Evolutionary conservation across 2,113 vertebrate genomes (phyloP).

Genomic region (Chionomys nivalis): DNA sequence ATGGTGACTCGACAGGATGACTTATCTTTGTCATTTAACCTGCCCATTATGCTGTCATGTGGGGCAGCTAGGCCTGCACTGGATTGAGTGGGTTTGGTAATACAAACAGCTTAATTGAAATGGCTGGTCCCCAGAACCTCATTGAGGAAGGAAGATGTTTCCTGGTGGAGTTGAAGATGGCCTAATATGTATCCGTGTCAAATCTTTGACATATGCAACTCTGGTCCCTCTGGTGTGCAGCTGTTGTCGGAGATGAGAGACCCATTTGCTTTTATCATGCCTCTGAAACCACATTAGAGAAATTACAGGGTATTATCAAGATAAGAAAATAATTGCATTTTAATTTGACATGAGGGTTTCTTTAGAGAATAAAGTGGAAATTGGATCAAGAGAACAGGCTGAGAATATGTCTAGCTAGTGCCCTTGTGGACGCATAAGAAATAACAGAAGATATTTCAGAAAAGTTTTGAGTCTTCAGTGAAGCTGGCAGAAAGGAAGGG

Average conservation of each 20-base stretch:
- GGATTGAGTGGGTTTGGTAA: slow-evolving; percentile 55
- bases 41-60: background rate
- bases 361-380: slow-evolving; percentile 73
- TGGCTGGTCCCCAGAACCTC: slow-evolving; percentile 72
- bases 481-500: background rate
- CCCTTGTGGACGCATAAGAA: slow-evolving; percentile 28
- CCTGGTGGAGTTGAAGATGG: slow-evolving; percentile 68
- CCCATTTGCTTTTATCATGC: slow-evolving; percentile 73
- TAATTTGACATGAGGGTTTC: slow-evolving; percentile 78
- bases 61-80: slow-evolving; percentile 41
- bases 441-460: background rate
- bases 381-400: slow-evolving; percentile 49
- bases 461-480: background rate
- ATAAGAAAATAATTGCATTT: slow-evolving; percentile 80
- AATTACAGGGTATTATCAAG: slow-evolving; percentile 75
- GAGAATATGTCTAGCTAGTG: slow-evolving; percentile 43
- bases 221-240: slow-evolving; percentile 60
- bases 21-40: slow-evolving; percentile 61
- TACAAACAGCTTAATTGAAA: slow-evolving; percentile 78
- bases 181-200: slow-evolving; percentile 64
- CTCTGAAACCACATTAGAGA: slow-evolving; percentile 71
- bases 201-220: slow-evolving; percentile 73
- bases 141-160: slow-evolving; percentile 61
- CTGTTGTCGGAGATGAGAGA: slow-evolving; percentile 56
- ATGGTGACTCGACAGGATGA: slow-evolving; percentile 27